Percentiles rank a stretch among this genome's conserved stretches.
Conservation (phyloP, 2,888 invertebrate species). For the Nemoura dubitans region DNA sequence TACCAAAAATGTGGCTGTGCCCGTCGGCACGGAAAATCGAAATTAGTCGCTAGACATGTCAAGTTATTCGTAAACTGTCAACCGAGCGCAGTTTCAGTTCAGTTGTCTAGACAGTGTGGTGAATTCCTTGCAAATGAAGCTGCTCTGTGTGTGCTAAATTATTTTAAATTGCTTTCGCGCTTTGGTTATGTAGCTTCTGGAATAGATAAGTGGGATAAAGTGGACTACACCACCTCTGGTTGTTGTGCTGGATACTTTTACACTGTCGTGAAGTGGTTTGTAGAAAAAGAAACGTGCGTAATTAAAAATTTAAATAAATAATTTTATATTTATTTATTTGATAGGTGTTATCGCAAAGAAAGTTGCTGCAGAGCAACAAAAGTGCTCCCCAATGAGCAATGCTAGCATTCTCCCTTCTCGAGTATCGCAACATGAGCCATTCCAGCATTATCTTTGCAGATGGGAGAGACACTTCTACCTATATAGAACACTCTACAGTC, state of each 20-base stretch:
- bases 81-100: background rate
- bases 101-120: background rate
- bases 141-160: background rate
- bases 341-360: background rate
- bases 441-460: background rate
- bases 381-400: background rate
- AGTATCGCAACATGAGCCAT: background rate
- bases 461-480: background rate
- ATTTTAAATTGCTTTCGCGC: background rate
- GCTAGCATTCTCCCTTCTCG: background rate
- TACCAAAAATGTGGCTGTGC: background rate
- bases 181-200: background rate
- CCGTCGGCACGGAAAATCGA: background rate
- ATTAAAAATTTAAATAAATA: background rate
- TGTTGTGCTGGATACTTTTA: background rate
- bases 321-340: background rate
- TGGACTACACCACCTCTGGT: background rate
- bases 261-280: background rate
- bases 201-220: background rate
- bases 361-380: background rate
- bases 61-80: background rate
- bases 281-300: background rate
- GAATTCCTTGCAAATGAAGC: background rate
- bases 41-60: background rate
- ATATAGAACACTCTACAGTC: too few relatives aligned